Conservation (phyloP, 2,797 vertebrate genomes). For the Pempheris klunzingeri region DNA sequence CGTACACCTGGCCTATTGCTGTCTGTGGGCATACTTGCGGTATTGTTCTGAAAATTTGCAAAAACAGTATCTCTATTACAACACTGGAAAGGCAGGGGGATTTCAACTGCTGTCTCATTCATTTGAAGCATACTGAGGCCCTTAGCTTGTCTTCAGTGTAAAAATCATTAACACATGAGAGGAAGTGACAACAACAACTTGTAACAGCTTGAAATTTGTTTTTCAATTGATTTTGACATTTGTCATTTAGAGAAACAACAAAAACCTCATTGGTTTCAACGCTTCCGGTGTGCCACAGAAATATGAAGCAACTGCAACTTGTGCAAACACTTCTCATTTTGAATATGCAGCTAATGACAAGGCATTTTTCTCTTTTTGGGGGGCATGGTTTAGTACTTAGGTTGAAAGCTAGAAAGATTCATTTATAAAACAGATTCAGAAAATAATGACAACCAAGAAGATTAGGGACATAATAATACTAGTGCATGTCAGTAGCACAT, state of each 20-base stretch:
- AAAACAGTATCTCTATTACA: not conserved
- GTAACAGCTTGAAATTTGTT: too few relatives aligned
- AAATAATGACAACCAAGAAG: not conserved
- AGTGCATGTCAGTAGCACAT: not conserved
- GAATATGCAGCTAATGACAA: not conserved
- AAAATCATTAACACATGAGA: not conserved
- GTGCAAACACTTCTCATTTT: not conserved
- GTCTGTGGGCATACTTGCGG: accelerated
- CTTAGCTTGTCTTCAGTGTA: not conserved
- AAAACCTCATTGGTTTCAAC: not conserved
- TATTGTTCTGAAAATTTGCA: not conserved
- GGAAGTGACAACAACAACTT: not conserved
- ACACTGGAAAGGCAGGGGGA: not conserved
- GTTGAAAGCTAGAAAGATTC: not conserved
- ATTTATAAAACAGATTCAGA: not conserved
- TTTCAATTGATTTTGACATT: not conserved
- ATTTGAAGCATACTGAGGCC: not conserved
- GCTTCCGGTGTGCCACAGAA: not conserved
- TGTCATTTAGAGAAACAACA: not conserved
- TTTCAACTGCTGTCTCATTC: not conserved
- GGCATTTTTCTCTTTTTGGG: not conserved
- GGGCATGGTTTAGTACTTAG: not conserved
- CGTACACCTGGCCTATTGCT: not conserved
- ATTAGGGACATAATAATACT: not conserved
- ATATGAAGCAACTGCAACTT: not conserved